Base-by-base conservation (phyloP, 2,888 invertebrate genomes). In the Strigamia maritima region DNA sequence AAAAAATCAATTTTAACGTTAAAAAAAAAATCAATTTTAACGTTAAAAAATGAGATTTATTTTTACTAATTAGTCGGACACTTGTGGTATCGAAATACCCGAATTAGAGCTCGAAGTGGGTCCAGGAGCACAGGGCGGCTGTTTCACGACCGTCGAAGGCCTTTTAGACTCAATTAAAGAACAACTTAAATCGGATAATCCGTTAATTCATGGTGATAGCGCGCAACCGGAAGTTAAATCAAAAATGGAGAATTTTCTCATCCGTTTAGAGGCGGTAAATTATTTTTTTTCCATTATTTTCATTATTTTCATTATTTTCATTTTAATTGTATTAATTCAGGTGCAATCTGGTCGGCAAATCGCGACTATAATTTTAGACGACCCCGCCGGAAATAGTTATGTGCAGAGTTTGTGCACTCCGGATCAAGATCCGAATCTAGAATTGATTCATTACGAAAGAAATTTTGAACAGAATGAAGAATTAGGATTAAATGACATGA, bases 381-480 rank as follows among this genome's bases (percentile, higher is more conserved):
- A 99, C 88, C 97, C 98, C 1, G 95, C 98, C 10, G 99, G 99
- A 0, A 98, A 98, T 87, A 97, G 97, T 81, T 98, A 97, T 85
- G 89, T 98, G 70, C 94, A 95, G 90, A 95, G 94, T 84, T 86
- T 95, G 0, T 88, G 88, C 44, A 92, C 92, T 22, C 90, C 90
- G 26, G 85, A 85, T 22, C 82, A 82, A 26, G 95, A 95, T 84
- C 90, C 90, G 0, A 89, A 90, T 80, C 87, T 99, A 81, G 91
- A 88, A 81, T 90, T 97, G 19, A 90, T 89, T 0, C 90, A 91
- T 49, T 99, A 98, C 86, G 92, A 93, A 79, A 88, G 99, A 76
- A 90, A 88, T 0, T 93, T 89, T 84, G 96, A 98, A 10, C 97
- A 99, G 85, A 96, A 99, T 85, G 99, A 99, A 80, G 94, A 95